Base-by-base conservation (phyloP, 2,888 invertebrate species). In the Herminia tarsipennalis region DNA sequence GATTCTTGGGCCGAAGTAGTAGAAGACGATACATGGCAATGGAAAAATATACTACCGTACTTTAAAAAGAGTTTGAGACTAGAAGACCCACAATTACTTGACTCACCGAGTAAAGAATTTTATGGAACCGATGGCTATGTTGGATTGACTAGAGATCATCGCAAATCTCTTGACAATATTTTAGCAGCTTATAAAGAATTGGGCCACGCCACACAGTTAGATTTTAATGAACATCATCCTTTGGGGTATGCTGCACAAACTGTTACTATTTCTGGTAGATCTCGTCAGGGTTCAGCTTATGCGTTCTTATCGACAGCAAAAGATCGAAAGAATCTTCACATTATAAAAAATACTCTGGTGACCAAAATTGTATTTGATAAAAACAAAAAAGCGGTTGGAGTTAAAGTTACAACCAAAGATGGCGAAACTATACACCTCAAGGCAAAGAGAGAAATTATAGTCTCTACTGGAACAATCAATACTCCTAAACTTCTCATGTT, bases 401-500 rank as follows among this genome's bases (percentile, higher is more conserved):
- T 81, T 0, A 49, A 57, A 49, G 62, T 59, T 0, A 12, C 53
- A 0, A 56, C 50, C 1, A 40, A 54, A 8, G 41, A 54, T 22
- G 42, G 54, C 16, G 38, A 55, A 24, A 51, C 24, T 1, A 32
- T 72, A 2, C 65, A 44, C 0, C 20, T 76, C 1, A 65, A 57
- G 32, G 71, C 72, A 2, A 65, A 44, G 0, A 69, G 62, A 24
- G 79, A 79, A 57, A 64, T 82, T 0, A 72, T 82, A 8, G 3
- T 81, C 10, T 72, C 74, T 2, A 76, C 73, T 4, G 81, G 81
- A 14, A 59, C 74, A 4, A 39, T 82, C 2, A 78, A 78, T 12
- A 56, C 71, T 4, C 73, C 81, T 0, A 66, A 77, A 33, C 48
- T 81, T 1, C 55, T 78, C 0, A 76, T 81, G 78, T 53, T 78